Conservation (phyloP, 2,113 vertebrate species). For the Onychostoma macrolepis region DNA sequence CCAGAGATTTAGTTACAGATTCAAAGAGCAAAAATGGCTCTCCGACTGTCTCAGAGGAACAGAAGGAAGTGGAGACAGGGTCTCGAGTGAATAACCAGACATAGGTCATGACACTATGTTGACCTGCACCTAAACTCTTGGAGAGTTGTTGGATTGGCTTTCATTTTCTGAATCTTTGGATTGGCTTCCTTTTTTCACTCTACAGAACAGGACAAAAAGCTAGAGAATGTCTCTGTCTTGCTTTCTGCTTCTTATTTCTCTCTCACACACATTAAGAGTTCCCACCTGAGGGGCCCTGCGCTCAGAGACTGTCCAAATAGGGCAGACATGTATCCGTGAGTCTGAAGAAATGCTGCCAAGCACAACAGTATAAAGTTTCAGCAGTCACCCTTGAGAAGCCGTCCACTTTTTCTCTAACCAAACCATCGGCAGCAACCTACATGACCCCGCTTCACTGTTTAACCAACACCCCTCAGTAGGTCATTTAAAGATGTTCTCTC, state of each 20-base stretch:
- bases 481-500: constrained; percentile 3
- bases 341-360: constrained; percentile 17
- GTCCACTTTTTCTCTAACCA: not conserved
- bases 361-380: constrained; percentile 28
- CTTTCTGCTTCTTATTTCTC: constrained; percentile 10
- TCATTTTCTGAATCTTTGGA: no score
- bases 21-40: not conserved
- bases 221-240: not conserved
- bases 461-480: constrained; percentile 15
- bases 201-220: not conserved
- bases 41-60: not conserved
- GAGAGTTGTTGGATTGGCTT: not conserved
- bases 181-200: not conserved
- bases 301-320: constrained; percentile 26
- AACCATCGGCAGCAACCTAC: not conserved
- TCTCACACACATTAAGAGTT: not conserved
- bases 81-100: not conserved
- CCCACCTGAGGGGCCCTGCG: constrained; percentile 12
- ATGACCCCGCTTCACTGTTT: constrained; percentile 2
- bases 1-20: not conserved
- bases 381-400: constrained; percentile 13
- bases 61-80: not conserved
- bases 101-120: not conserved
- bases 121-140: not conserved
- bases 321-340: not conserved